phyloP scores from a whole-genome alignment of 2,888 invertebrate species.

The Oscheius myriophilus region DNA sequence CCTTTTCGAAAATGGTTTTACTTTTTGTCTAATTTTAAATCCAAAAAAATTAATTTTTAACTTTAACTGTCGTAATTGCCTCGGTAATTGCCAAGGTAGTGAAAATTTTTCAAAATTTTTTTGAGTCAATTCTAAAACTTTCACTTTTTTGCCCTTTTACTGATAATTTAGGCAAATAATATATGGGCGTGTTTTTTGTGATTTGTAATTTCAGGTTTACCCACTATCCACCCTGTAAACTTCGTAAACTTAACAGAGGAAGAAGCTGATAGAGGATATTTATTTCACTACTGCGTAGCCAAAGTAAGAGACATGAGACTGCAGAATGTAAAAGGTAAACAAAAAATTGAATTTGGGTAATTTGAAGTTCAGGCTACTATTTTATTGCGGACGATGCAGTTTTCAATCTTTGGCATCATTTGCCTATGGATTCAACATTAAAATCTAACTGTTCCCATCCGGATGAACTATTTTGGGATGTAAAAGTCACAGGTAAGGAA shows the following conservation, averaged over 20 bases:
- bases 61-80: no score
- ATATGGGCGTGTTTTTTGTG: no score
- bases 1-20: no score
- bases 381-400: constrained; percentile 21
- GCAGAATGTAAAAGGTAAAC: constrained; percentile 22
- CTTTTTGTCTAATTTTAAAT: no score
- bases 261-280: constrained; percentile 13
- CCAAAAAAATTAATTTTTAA: no score
- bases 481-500: no score
- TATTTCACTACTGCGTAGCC: constrained; percentile 7
- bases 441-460: neutral
- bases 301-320: constrained; percentile 21
- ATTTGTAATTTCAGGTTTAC: neutral
- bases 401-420: constrained; percentile 26
- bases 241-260: constrained; percentile 11
- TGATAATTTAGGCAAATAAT: no score
- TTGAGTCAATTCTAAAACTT: no score
- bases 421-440: neutral
- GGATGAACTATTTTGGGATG: no score
- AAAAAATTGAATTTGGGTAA: neutral
- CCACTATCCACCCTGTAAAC: neutral
- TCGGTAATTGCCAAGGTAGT: no score
- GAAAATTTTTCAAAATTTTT: no score
- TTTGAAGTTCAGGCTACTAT: constrained; percentile 20
- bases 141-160: no score